Evolutionary conservation across 2,888 invertebrate genomes (phyloP).

Genomic region (Spatulosminthurus flaviceps): DNA sequence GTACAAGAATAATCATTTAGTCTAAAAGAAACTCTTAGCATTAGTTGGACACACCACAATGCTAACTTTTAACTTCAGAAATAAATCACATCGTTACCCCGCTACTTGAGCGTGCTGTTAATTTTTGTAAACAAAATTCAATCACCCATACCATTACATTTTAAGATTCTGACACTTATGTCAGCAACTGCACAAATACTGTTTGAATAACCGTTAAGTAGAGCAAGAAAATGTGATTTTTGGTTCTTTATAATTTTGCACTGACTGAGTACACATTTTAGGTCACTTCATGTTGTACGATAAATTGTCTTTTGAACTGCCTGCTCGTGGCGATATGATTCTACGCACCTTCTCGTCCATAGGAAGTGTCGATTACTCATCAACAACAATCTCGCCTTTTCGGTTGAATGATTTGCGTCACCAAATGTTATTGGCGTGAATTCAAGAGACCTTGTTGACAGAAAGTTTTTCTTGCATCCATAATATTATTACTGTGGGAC

Average conservation of each 20-base stretch:
- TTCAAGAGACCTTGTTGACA: no score
- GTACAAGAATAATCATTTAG: slow-evolving; percentile 6
- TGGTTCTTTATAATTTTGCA: not conserved
- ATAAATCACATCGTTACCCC: not conserved
- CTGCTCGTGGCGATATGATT: not conserved
- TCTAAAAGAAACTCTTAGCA: not conserved
- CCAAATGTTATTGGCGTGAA: not conserved
- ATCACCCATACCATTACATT: no score
- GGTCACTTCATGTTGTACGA: not conserved
- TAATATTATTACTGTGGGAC: no score
- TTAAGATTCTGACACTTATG: no score
- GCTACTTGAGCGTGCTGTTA: no score
- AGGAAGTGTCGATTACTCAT: not conserved
- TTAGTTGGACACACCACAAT: not conserved
- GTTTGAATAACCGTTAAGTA: no score
- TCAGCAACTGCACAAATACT: no score
- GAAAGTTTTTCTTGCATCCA: no score
- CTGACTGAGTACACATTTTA: not conserved
- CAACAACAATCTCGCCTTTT: not conserved
- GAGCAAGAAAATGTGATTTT: not conserved
- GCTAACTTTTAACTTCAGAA: not conserved
- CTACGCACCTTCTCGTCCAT: not conserved
- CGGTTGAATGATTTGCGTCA: slow-evolving; percentile 15
- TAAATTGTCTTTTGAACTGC: not conserved
- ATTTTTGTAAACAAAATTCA: no score